Base-by-base conservation (phyloP, 2,888 invertebrate genomes). In the Himalopsyche tibetana region DNA sequence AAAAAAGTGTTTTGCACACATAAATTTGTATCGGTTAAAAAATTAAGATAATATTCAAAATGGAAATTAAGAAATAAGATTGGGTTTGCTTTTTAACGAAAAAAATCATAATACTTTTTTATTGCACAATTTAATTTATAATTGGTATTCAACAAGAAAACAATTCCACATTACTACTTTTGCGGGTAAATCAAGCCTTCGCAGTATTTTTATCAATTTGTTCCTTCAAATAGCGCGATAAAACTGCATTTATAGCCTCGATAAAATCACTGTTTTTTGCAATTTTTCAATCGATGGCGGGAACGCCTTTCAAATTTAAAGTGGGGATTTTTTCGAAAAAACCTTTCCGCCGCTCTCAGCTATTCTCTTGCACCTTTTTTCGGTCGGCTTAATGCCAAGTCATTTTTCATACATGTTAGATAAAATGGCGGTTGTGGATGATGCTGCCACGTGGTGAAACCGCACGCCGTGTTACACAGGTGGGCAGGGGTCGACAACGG, bases 371-470 rank as follows among this genome's bases (percentile, higher is more conserved):
- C 63, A 63, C 63, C 63, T 63, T 63, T 63, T 63, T 63, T 63
- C 19, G 63, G 63, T 63, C 63, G 63, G 63, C 28, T 63, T 63
- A 63, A 63, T 63, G 19, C 19, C 19, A 63, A 63, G 63, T 63
- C 63, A 63, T 63, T 63, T 63, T 63, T 63, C 63, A 63, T 63
- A 63, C 63, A 63, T 63, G 63, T 63, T 63, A 63, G 63, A 63
- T 63, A 63, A 19, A 63, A 63, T 63, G 28, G 63, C 63, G 19
- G 63, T 63, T 63, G 63, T 63, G 28, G 63, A 63, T 19, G 63
- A 19, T 63, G 28, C 63, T 63, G 63, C 63, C 63, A 19, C 63
- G 28, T 19, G 63, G 63, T 19, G 63, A 63, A 63, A 63, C 63
- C 63, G 28, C 15, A 63, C 19, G 63, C 63, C 63, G 8, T 63